Conservation (phyloP, 2,113 vertebrate genomes). For the Mastomys coucha region DNA sequence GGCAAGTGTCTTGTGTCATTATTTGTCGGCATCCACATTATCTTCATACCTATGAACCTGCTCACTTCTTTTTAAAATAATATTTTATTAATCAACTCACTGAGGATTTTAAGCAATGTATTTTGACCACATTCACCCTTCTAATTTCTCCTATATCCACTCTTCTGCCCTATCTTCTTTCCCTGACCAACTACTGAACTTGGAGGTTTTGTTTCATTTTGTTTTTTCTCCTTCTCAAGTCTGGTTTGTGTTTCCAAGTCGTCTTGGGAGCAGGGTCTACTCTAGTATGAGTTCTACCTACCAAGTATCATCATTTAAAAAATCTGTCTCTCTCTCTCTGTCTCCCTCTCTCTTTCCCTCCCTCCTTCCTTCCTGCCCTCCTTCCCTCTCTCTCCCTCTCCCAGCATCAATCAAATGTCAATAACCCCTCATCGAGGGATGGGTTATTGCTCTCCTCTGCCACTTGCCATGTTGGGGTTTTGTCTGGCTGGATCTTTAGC, state of each 20-base stretch:
- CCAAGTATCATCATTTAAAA: background rate
- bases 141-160: background rate
- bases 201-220: background rate
- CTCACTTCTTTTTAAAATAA: background rate
- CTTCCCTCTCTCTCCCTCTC: too few species aligned
- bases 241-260: background rate
- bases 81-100: background rate
- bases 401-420: background rate
- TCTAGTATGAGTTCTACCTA: background rate
- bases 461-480: background rate
- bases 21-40: fast-evolving
- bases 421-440: background rate
- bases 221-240: background rate
- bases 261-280: background rate
- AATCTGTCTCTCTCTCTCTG: background rate
- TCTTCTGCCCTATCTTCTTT: background rate
- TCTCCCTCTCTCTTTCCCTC: background rate
- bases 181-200: background rate
- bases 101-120: background rate
- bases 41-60: background rate
- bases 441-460: background rate
- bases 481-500: background rate
- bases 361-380: too few species aligned
- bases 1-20: fast-evolving
- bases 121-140: background rate